phyloP scores from a whole-genome alignment of 2,888 invertebrate genomes.

The Desoria tigrina region DNA sequence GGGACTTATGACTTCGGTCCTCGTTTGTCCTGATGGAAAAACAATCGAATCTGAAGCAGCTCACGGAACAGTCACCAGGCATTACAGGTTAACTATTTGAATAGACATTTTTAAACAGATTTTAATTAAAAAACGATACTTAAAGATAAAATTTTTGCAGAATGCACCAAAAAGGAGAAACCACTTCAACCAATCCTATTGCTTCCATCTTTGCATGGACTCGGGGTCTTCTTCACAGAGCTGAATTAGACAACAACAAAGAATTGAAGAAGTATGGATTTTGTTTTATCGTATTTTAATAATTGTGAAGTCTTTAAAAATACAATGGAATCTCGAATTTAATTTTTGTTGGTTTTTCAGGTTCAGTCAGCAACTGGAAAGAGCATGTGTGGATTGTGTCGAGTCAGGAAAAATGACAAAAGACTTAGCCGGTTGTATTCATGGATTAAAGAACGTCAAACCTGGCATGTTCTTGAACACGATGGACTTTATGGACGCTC shows the following conservation, averaged over 20 bases:
- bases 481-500: slow-evolving; percentile 80
- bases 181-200: slow-evolving; percentile 86
- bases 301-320: no score
- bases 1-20: slow-evolving; percentile 72
- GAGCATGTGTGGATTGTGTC: slow-evolving; percentile 80
- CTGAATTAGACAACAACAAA: slow-evolving; percentile 74
- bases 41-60: slow-evolving; percentile 90
- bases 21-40: slow-evolving; percentile 83
- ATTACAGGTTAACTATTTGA: slow-evolving; percentile 64
- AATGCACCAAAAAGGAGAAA: slow-evolving; percentile 80
- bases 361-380: slow-evolving; percentile 72
- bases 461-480: slow-evolving; percentile 81
- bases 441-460: slow-evolving; percentile 77
- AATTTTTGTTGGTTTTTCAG: slow-evolving; percentile 54
- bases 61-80: slow-evolving; percentile 87
- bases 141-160: slow-evolving; percentile 60
- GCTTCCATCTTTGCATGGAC: slow-evolving; percentile 93
- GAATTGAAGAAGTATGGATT: slow-evolving; percentile 64
- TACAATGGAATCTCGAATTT: slow-evolving; percentile 6
- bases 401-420: slow-evolving; percentile 67
- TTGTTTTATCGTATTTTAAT: not conserved
- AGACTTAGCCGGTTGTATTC: slow-evolving; percentile 71
- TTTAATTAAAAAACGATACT: not conserved
- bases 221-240: slow-evolving; percentile 77
- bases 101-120: no score